Percentiles rank a stretch among this genome's conserved stretches.
These are phyloP conservation scores for Etia nguti DNA, from an alignment of 2,113 vertebrate genomes.

Conservation along the genomic window DNA sequence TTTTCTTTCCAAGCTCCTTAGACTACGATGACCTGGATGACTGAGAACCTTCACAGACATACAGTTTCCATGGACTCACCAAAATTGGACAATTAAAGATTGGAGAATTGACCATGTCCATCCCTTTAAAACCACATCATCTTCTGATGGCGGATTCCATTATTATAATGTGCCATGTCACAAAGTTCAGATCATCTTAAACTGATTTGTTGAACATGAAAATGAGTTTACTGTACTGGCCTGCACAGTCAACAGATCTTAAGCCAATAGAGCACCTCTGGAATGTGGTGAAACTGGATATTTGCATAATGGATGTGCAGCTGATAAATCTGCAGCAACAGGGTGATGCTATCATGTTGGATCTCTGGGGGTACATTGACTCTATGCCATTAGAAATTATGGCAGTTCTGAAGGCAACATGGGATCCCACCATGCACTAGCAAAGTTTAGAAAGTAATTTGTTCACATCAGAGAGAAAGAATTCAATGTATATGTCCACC, in stretches of 20 bases:
- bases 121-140: neutral
- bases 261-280: neutral
- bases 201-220: neutral
- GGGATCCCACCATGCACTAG: neutral
- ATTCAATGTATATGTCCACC: neutral
- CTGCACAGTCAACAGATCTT: neutral
- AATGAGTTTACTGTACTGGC: neutral
- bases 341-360: neutral
- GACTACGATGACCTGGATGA: too few species aligned
- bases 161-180: neutral
- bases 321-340: neutral
- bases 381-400: neutral
- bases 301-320: neutral
- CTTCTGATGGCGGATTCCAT: neutral
- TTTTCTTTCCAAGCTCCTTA: too few species aligned
- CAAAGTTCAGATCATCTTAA: neutral
- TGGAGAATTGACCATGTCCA: neutral
- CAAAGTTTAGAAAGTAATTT: neutral
- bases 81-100: neutral
- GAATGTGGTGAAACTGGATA: neutral
- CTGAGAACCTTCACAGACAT: too few species aligned
- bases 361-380: neutral
- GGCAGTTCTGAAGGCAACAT: neutral
- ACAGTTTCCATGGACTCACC: neutral
- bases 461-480: neutral